A percentile compares a stretch with the other conserved stretches of the same genome.
phyloP scores from a whole-genome alignment of 2,113 vertebrate species.

The Corydoras sp. region DNA sequence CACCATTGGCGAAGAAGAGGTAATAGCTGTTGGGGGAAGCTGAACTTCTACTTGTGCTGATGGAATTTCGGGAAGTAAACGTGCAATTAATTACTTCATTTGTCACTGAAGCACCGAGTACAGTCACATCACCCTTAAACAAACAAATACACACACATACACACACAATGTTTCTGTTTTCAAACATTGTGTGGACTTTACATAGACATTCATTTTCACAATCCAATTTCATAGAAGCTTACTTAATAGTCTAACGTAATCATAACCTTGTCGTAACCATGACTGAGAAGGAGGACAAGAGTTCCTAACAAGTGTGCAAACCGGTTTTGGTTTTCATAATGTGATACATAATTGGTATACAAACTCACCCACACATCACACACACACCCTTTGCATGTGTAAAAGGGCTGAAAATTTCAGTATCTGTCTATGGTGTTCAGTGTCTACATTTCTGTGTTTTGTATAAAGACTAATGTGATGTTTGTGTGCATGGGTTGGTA shows the following conservation, averaged over 20 bases:
- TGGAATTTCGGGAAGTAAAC: conserved; percentile 58
- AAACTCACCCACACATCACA: neutral
- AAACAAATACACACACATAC: conserved; percentile 7
- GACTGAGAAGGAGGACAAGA: too few species aligned
- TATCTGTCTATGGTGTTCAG: too few species aligned
- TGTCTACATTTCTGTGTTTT: neutral
- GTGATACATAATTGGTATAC: too few species aligned
- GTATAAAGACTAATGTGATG: neutral
- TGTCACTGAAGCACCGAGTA: conserved; percentile 40
- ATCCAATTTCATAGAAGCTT: too few species aligned
- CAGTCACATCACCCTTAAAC: conserved; percentile 55
- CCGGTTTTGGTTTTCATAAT: too few species aligned
- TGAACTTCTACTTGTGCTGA: conserved; percentile 51
- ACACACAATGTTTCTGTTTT: too few species aligned
- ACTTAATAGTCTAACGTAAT: too few species aligned
- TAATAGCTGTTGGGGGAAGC: conserved; percentile 44
- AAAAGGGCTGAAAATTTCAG: too few species aligned
- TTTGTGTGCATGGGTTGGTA: conserved; percentile 35
- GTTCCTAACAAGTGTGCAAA: too few species aligned
- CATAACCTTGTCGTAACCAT: too few species aligned
- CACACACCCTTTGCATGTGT: too few species aligned
- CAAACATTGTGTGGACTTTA: neutral
- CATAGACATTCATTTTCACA: neutral
- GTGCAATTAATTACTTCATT: conserved; percentile 61
- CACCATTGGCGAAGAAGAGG: conserved; percentile 59